Evolutionary conservation across 30 jellyfish, hydroid and myxozoan species (phyloP), one percentile per base, ranked within the genome.

Genomic region (Aurelia aurita complex sp. Pacific): DNA sequence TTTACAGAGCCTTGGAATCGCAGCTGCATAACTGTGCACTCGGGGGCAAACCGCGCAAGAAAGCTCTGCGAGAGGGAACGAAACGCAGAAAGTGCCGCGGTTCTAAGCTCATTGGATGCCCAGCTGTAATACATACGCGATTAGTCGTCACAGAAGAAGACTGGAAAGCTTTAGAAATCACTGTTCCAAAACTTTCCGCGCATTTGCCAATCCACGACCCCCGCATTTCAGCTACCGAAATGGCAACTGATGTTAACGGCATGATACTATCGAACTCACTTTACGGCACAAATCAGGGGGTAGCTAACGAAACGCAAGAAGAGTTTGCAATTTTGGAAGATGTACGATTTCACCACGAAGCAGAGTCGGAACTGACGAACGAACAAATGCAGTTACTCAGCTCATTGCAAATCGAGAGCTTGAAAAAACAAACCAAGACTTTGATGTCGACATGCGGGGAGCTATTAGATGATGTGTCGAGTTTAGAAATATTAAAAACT

Each of bases 71-170:
- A 11, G 99, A 95, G 23, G 97, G 98, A 15, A 67, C 92, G 23
- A 82, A 86, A 70, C 95, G 96, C 53, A 81, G 99, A 33, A 95
- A 95, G 72, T 94, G 89, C 23, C 90, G 99, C 62, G 99, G 98
- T 36, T 95, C 99, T 17, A 95, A 95, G 80, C 80, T 95, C 73
- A 89, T 95, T 46, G 99, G 99, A 42, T 95, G 99, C 81, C 73
- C 95, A 6, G 99, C 99, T 2, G 99, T 95, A 3, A 95, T 95
- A 12, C 99, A 95, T 73, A 95, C 99, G 50, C 80, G 99, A 67
- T 62, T 95, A 60, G 59, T 95, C n/a, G 99, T 90, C 63, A 89
- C 99, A 6, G 98, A 95, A 81, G 83, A 85, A 29, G 92, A 87
- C 70, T 95, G 99, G 99, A 73, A 92, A 13, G 97, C 97, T 5